phyloP scores from a whole-genome alignment of 2,797 vertebrate species.

The Acrocephalus scirpaceus region DNA sequence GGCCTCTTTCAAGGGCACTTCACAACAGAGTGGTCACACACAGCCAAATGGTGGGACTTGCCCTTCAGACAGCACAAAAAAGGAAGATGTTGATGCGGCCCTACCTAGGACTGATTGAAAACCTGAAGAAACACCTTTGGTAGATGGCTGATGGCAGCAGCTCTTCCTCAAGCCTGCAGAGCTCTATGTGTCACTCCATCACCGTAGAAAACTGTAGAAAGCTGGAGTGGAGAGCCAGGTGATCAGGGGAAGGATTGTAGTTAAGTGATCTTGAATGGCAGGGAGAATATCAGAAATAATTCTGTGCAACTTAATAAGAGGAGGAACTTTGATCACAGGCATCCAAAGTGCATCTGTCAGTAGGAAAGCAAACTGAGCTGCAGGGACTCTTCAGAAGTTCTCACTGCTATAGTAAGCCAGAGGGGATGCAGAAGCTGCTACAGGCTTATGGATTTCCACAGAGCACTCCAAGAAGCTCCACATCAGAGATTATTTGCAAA shows the following conservation, averaged over 20 bases:
- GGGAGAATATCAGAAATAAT: slow-evolving; percentile 20
- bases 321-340: background rate
- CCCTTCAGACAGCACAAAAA: background rate
- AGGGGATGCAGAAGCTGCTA: background rate
- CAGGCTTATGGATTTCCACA: background rate
- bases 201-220: background rate
- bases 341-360: background rate
- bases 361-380: background rate
- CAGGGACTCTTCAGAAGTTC: slow-evolving; percentile 4
- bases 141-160: background rate
- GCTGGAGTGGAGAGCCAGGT: background rate
- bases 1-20: background rate
- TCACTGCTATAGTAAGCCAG: background rate
- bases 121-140: background rate
- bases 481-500: slow-evolving; percentile 2
- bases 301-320: background rate
- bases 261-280: background rate
- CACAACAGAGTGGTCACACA: background rate
- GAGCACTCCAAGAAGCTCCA: background rate
- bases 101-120: background rate
- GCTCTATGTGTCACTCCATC: background rate
- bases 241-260: background rate
- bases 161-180: background rate
- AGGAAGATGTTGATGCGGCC: background rate
- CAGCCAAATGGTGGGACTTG: background rate